A percentile compares a stretch with the other conserved stretches of the same genome.
These are phyloP conservation scores for Acyrthosiphon pisum DNA, from an alignment of 1,140 invertebrate genomes.

Conservation along the genomic window DNA sequence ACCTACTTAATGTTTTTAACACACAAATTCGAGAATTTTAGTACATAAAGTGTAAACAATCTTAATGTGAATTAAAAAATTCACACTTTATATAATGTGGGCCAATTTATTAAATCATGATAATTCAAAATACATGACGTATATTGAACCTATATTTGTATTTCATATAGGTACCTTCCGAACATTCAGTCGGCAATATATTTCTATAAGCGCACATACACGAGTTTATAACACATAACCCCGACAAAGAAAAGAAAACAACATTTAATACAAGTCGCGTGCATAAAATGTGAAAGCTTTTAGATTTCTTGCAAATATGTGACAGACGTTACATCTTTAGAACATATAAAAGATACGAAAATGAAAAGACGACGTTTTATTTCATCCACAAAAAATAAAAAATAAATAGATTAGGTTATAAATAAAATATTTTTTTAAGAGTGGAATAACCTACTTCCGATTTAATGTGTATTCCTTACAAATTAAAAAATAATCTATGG, in stretches of 20 bases:
- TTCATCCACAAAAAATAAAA: slow-evolving; percentile 70
- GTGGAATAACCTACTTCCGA: neutral
- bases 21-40: neutral
- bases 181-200: neutral
- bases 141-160: neutral
- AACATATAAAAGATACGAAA: neutral
- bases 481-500: too few relatives aligned
- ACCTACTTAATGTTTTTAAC: neutral
- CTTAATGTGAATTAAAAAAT: neutral
- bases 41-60: neutral
- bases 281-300: neutral
- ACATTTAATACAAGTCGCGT: neutral
- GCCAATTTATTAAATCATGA: neutral
- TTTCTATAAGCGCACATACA: neutral
- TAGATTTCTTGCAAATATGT: neutral
- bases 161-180: neutral
- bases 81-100: neutral
- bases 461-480: neutral
- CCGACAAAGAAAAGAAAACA: neutral
- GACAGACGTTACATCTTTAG: neutral
- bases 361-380: slow-evolving; percentile 64
- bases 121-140: neutral
- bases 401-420: neutral
- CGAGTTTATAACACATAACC: neutral
- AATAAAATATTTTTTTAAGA: neutral